phyloP scores from a whole-genome alignment of 2,888 invertebrate genomes.

The Encarsia formosa region DNA sequence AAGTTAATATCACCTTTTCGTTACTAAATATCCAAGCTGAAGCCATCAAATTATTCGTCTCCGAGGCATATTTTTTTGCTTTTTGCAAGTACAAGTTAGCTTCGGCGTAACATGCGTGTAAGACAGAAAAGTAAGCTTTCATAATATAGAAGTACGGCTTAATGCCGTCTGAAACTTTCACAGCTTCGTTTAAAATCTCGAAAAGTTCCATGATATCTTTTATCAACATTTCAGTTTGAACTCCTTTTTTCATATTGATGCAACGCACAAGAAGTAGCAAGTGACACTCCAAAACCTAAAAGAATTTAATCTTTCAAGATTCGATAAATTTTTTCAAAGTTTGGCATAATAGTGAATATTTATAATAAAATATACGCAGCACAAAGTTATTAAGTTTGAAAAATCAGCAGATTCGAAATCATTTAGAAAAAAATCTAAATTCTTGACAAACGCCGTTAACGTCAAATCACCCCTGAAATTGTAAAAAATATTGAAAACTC shows the following conservation, averaged over 20 bases:
- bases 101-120: slow-evolving; percentile 20
- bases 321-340: background rate
- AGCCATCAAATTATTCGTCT: slow-evolving; percentile 30
- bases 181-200: slow-evolving; percentile 13
- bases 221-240: slow-evolving; percentile 21
- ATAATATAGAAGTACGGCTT: slow-evolving; percentile 33
- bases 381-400: slow-evolving; percentile 13
- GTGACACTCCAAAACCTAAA: slow-evolving; percentile 35
- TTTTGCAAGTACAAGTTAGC: slow-evolving; percentile 20
- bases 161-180: slow-evolving; percentile 21
- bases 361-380: slow-evolving; percentile 7
- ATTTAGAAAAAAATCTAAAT: slow-evolving; percentile 3
- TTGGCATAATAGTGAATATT: background rate
- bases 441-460: slow-evolving; percentile 4
- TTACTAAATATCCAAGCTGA: slow-evolving; percentile 34
- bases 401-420: slow-evolving; percentile 2
- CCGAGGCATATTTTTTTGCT: slow-evolving; percentile 26
- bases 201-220: slow-evolving; percentile 24
- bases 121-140: slow-evolving; percentile 30
- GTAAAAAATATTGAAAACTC: background rate
- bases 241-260: slow-evolving; percentile 32
- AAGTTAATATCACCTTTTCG: slow-evolving; percentile 27
- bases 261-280: slow-evolving; percentile 32
- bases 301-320: background rate
- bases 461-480: slow-evolving; percentile 18